Evolutionary conservation across 2,113 vertebrate genomes (phyloP), one percentile per base, ranked within the genome.

Genomic region (Aphelocoma coerulescens): DNA sequence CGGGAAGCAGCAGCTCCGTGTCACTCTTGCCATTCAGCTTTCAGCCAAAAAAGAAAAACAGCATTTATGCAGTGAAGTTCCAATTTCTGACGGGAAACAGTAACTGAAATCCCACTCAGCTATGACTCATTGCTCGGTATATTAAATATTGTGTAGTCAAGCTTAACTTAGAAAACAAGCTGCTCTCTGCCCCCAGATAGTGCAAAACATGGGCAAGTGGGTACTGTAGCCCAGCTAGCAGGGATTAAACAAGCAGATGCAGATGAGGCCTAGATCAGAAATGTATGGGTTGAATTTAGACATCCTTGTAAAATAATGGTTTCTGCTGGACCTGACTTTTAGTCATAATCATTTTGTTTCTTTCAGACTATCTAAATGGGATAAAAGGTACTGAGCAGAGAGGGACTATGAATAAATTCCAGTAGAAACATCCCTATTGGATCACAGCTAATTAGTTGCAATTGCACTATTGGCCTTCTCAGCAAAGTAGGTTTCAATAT

Each of bases 131-230:
- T 81, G 51, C 89, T 92, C 13, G 3, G 39, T 89, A 48, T 89
- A 74, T 81, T 91, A 96, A 95, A 95, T 86, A 96, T 91, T 92
- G 92, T 88, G 72, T 55, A 92, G 77, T 92, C 65, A 63, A 80
- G 76, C 79, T 92, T 77, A 88, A 71, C 39, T 91, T 77, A 9
- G 75, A 88, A 86, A 92, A 80, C 61, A 80, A 85, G 35, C 67
- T 51, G 39, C 61, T 93, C 66, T 85, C 46, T 89, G 79, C 16
- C 33, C 55, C 21, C 48, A 59, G 51, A 80, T 17, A 88, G 51
- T 23, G 68, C 37, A 79, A 88, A 91, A 61, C 32, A n/a, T 46
- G 59, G 28, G 37, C 48, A 78, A 93, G 35, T 8, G 58, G 8
- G 23, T 27, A 52, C 19, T 44, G 33, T 20, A 49, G 58, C 24